phyloP scores from a whole-genome alignment of 2,888 invertebrate genomes.

The Acleris literana region DNA sequence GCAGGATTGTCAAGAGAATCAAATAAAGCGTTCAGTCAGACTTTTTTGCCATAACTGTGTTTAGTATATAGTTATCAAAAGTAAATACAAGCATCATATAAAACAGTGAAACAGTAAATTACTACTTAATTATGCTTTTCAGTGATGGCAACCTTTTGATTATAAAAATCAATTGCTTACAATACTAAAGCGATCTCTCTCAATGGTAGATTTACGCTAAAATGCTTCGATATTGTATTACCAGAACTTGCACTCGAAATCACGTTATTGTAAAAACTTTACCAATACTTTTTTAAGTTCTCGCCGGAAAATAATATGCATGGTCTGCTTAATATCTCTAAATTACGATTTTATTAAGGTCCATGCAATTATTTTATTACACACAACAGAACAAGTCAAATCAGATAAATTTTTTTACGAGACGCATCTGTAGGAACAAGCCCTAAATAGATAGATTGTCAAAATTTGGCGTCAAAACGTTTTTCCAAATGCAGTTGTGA shows the following conservation, averaged over 20 bases:
- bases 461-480: no score
- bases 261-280: no score
- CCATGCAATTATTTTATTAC: no score
- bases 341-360: no score
- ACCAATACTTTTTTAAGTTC: no score
- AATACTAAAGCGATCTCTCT: constrained; percentile 77
- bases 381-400: no score
- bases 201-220: constrained; percentile 66
- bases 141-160: constrained; percentile 64
- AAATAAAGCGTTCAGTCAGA: constrained; percentile 58
- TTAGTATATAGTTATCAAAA: constrained; percentile 61
- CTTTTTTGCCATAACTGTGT: constrained; percentile 49
- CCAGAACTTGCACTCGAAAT: constrained; percentile 41
- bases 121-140: constrained; percentile 38
- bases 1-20: constrained; percentile 60
- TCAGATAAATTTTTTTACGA: no score
- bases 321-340: no score
- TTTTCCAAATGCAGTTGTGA: no score
- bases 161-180: constrained; percentile 63
- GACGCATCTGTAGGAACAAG: no score
- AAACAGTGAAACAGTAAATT: constrained; percentile 38
- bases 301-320: no score
- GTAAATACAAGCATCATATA: constrained; percentile 67
- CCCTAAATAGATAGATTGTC: no score
- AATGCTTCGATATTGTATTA: constrained; percentile 40